A percentile compares a stretch with the other conserved stretches of the same genome.
Evolutionary conservation across 1,140 invertebrate genomes (phyloP).

Genomic region (Phenacoccus solenopsis): DNA sequence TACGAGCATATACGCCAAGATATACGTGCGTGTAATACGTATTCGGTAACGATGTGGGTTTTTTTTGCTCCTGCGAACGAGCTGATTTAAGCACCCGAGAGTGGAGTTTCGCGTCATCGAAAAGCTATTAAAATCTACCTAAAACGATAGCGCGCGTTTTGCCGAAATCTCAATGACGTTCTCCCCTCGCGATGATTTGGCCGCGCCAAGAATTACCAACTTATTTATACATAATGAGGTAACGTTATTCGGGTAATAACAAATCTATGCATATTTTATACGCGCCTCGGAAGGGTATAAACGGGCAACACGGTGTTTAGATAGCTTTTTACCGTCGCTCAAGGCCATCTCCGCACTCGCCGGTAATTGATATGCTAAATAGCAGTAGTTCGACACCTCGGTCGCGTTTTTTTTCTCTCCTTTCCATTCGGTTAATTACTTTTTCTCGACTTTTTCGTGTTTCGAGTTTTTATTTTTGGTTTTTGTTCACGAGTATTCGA

Average conservation of each 20-base stretch:
- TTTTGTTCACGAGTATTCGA: too few relatives aligned
- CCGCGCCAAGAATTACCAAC: too few relatives aligned
- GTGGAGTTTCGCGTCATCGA: neutral
- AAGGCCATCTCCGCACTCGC: neutral
- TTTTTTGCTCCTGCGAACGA: neutral
- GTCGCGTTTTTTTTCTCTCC: too few relatives aligned
- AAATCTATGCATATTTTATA: neutral
- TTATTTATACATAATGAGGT: neutral
- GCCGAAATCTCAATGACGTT: too few relatives aligned
- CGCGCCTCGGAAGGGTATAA: neutral
- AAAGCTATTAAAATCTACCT: neutral
- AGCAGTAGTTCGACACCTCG: neutral
- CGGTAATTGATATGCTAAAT: neutral
- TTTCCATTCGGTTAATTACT: neutral
- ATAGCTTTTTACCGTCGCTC: neutral
- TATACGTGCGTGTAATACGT: neutral
- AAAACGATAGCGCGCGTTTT: neutral
- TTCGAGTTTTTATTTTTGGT: too few relatives aligned
- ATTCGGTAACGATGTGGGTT: neutral
- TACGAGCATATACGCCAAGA: neutral
- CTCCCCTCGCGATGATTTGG: too few relatives aligned
- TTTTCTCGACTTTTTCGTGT: too few relatives aligned
- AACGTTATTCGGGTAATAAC: neutral
- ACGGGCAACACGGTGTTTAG: neutral
- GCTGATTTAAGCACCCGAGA: neutral